Percentiles rank a stretch among this genome's conserved stretches.
Evolutionary conservation across 2,113 vertebrate genomes (phyloP).

Genomic region (Entosphenus tridentatus): DNA sequence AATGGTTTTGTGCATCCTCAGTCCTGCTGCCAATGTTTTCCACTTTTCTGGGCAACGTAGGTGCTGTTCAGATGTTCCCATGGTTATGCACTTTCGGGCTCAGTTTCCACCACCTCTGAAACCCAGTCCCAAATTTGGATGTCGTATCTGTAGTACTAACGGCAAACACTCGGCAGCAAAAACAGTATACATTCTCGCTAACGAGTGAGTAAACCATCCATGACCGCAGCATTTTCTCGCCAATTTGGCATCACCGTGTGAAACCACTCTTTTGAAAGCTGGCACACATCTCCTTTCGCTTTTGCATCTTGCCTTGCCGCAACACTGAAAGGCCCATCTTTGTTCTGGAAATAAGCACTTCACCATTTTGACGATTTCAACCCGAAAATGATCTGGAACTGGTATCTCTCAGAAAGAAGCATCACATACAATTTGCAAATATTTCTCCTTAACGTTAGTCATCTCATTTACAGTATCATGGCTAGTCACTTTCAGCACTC

Average conservation of each 20-base stretch:
- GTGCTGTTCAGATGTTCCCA: too few species aligned
- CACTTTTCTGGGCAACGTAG: too few species aligned
- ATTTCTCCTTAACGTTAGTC: too few species aligned
- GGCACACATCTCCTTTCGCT: constrained; percentile 1
- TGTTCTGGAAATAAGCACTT: constrained; percentile 5
- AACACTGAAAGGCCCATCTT: neutral
- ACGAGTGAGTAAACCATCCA: constrained; percentile 6
- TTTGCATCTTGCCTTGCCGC: neutral
- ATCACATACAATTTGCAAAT: too few species aligned
- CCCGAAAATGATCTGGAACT: too few species aligned
- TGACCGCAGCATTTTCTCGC: constrained; percentile 3
- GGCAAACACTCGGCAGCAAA: constrained; percentile 1
- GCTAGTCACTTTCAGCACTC: constrained; percentile 4
- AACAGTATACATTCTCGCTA: neutral
- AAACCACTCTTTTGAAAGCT: constrained; percentile 1
- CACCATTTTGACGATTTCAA: too few species aligned
- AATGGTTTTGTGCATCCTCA: too few species aligned
- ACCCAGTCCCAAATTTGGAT: constrained; percentile 6
- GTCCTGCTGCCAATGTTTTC: too few species aligned
- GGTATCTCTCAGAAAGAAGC: too few species aligned
- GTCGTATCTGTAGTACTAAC: constrained; percentile 2
- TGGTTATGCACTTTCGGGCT: too few species aligned
- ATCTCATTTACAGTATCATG: neutral
- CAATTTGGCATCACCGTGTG: constrained; percentile 3
- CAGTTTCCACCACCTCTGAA: constrained; percentile 3